These are phyloP conservation scores for Emydocephalus ijimae DNA, from an alignment of 2,113 vertebrate genomes.

Conservation along the genomic window DNA sequence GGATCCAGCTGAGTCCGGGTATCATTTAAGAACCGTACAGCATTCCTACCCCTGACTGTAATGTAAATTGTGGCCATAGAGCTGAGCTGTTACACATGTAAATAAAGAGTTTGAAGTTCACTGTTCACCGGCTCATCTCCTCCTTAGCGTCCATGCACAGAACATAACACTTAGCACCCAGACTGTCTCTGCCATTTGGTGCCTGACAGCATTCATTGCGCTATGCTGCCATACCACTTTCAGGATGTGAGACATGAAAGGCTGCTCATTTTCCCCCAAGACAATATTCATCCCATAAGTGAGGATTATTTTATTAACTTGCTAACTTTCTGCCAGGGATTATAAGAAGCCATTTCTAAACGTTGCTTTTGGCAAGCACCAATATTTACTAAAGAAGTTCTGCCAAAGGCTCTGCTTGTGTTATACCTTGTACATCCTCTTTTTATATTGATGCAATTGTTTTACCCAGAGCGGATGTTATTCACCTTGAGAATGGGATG, in stretches of 20 bases:
- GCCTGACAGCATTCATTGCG: constrained; percentile 28
- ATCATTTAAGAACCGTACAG: no score
- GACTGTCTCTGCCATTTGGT: constrained; percentile 39
- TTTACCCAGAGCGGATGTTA: constrained; percentile 24
- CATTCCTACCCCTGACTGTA: no score
- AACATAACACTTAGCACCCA: background rate
- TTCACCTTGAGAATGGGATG: background rate
- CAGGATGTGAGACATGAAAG: constrained; percentile 40
- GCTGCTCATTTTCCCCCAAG: constrained; percentile 57
- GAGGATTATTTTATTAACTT: constrained; percentile 60
- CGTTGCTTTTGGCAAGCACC: constrained; percentile 61
- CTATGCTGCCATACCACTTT: constrained; percentile 34
- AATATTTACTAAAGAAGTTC: constrained; percentile 57
- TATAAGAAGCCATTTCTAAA: constrained; percentile 65
- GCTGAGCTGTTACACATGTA: no score
- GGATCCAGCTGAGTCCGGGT: no score
- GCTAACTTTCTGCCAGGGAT: constrained; percentile 62
- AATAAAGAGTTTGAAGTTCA: no score
- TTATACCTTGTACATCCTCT: constrained; percentile 35
- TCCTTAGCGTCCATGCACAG: no score
- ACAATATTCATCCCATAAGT: constrained; percentile 60
- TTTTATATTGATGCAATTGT: constrained; percentile 16
- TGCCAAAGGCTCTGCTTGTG: constrained; percentile 63
- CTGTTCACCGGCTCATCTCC: no score
- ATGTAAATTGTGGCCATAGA: no score